Percentiles rank a stretch among this genome's conserved stretches.
Evolutionary conservation across 2,888 invertebrate genomes (phyloP).

Genomic region (Leptogaster cylindrica): DNA sequence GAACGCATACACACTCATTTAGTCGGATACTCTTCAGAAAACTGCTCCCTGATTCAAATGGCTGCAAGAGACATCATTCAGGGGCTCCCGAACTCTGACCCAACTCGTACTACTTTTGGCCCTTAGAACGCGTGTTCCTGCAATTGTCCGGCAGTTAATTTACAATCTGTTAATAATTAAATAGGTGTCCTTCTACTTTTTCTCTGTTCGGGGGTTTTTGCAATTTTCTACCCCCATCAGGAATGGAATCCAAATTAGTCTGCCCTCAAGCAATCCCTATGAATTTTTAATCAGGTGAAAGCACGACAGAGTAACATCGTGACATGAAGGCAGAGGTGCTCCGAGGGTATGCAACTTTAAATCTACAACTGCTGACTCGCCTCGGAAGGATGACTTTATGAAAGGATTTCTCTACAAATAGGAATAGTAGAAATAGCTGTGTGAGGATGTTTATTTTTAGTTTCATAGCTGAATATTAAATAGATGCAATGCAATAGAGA

Average conservation of each 20-base stretch:
- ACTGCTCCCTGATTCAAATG: conserved; percentile 11
- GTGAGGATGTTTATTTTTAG: conserved; percentile 35
- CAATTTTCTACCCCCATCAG: conserved; percentile 28
- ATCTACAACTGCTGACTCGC: background rate
- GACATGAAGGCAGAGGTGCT: conserved; percentile 13
- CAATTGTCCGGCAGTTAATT: conserved; percentile 37
- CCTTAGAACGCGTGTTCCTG: background rate
- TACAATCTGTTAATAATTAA: conserved; percentile 36
- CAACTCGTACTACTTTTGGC: too few species aligned
- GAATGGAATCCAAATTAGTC: conserved; percentile 38
- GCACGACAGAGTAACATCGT: conserved; percentile 33
- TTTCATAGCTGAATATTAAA: conserved; percentile 36
- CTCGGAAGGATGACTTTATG: background rate
- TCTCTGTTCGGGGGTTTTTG: conserved; percentile 19
- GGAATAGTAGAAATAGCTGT: background rate
- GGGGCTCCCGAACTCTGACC: background rate
- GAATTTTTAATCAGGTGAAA: conserved; percentile 37
- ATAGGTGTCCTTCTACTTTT: conserved; percentile 19
- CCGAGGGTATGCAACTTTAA: background rate
- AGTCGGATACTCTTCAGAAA: background rate
- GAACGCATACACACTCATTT: conserved; percentile 24
- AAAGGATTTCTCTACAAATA: conserved; percentile 25
- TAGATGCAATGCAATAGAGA: conserved; percentile 24
- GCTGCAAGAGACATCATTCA: background rate
- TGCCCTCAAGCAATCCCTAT: conserved; percentile 35